These are phyloP conservation scores for Stictonetta naevosa DNA, from an alignment of 2,113 vertebrate genomes.

Conservation along the genomic window DNA sequence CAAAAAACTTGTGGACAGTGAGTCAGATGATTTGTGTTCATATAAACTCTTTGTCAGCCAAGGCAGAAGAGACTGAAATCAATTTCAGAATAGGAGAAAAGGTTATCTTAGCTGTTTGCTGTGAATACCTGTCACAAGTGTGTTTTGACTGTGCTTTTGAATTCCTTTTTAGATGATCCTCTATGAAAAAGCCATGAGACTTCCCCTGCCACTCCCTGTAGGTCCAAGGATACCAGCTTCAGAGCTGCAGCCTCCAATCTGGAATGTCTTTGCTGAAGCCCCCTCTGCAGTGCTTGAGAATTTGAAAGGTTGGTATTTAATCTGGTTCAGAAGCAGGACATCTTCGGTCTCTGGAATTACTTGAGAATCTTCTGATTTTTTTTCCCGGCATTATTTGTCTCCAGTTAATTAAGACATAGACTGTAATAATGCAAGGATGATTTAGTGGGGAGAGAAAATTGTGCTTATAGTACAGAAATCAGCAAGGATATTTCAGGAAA, in stretches of 20 bases:
- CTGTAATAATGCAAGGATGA: background rate
- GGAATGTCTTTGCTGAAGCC: constrained; percentile 66
- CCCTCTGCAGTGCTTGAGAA: constrained; percentile 26
- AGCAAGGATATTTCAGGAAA: background rate
- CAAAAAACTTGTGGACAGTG: background rate
- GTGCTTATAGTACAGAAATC: background rate
- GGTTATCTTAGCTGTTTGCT: background rate
- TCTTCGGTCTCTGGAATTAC: background rate
- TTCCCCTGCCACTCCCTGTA: constrained; percentile 79
- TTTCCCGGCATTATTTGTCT: background rate
- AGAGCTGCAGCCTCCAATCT: constrained; percentile 54
- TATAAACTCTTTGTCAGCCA: background rate
- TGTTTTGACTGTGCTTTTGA: constrained; percentile 27
- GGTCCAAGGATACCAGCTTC: background rate
- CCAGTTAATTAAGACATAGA: background rate
- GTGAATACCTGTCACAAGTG: background rate
- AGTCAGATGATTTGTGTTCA: background rate
- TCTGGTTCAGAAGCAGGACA: background rate
- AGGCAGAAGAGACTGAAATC: background rate
- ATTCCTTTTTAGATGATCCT: constrained; percentile 72
- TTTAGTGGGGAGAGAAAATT: background rate
- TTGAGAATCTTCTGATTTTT: background rate
- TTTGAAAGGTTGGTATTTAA: constrained; percentile 59
- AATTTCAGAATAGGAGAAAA: background rate
- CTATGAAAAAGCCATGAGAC: constrained; percentile 69